Base-by-base conservation (phyloP, 2,797 vertebrate genomes). In the Takifugu rubripes region DNA sequence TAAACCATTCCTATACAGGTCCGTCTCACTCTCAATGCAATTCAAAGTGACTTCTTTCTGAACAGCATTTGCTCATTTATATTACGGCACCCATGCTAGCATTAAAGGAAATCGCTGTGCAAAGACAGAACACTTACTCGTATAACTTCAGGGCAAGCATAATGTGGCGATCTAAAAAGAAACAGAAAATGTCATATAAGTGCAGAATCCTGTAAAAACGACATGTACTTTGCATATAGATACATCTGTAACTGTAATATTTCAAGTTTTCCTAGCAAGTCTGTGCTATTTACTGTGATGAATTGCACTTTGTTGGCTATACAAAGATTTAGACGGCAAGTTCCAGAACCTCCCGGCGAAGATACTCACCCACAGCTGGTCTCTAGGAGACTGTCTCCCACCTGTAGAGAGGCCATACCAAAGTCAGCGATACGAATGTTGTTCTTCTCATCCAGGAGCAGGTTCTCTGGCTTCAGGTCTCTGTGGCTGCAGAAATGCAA, bases 131-230 rank as follows among this genome's bases (percentile, higher is more conserved):
- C 87, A 70, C 94, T 92, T 88, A 99, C 97, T 91, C 96, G 91
- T 85, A 98, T 99, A 58, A 98, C 96, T 88, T 99, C 96, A 49
- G 97, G 97, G 79, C 97, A 99, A 75, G 97, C 97, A 36, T 99
- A 99, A 90, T 99, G 97, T 24, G 97, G 97, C 53, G 97, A 99
- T 81, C 97, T 98, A 87, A 73, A 85, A 89, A 56, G 9, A 69
- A 58, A 79, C 5, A 52, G 25, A 36, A 52, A 54, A 48, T 21
- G 10, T 5, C 3, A 25, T 24, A 47, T 47, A 8, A 47, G 21
- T 6, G 40, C 5, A 9, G 40, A 12, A 16, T 12, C 33, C 33
- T 36, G 36, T 40, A 40, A 11, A 40, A 14, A 40, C 36, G 10
- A 5, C 14, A 56, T 36, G 6, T 2, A 12, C 6, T 67, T 6